Conservation (phyloP, 92 coral and sea anemone genomes). For the Meandrina meandrites region DNA sequence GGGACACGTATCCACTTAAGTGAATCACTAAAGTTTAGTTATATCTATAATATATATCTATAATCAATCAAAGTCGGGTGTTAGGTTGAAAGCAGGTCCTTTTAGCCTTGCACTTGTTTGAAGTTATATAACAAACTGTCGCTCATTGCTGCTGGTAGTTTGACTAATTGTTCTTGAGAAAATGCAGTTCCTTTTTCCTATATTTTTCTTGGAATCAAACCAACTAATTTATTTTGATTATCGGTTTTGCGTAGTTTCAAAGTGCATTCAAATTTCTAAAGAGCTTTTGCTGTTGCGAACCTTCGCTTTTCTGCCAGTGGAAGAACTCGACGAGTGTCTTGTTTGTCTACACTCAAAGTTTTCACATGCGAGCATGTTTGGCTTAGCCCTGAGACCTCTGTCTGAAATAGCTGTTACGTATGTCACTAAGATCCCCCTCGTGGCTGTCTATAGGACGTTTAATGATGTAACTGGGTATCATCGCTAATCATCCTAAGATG, state of each 20-base stretch:
- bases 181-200: not conserved
- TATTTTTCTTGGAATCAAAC: not conserved
- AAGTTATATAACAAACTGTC: not conserved
- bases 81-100: slow-evolving; percentile 30
- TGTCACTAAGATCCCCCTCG: too few species aligned
- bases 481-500: not conserved
- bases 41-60: not conserved
- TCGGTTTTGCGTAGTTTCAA: too few species aligned
- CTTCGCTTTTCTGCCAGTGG: too few species aligned
- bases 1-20: not conserved
- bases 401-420: too few species aligned
- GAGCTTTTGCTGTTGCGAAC: too few species aligned
- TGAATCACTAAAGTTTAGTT: not conserved
- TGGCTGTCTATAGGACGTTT: too few species aligned
- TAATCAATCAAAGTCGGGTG: not conserved
- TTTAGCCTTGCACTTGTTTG: not conserved
- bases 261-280: too few species aligned
- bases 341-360: too few species aligned
- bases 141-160: not conserved
- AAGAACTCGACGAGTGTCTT: too few species aligned
- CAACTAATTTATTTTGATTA: not conserved
- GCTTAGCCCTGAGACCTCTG: too few species aligned
- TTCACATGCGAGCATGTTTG: too few species aligned
- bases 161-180: not conserved
- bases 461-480: not conserved